Evolutionary conservation across 2,888 invertebrate genomes (phyloP), one percentile per base, ranked within the genome.

Genomic region (Opisthograptis luteolata): DNA sequence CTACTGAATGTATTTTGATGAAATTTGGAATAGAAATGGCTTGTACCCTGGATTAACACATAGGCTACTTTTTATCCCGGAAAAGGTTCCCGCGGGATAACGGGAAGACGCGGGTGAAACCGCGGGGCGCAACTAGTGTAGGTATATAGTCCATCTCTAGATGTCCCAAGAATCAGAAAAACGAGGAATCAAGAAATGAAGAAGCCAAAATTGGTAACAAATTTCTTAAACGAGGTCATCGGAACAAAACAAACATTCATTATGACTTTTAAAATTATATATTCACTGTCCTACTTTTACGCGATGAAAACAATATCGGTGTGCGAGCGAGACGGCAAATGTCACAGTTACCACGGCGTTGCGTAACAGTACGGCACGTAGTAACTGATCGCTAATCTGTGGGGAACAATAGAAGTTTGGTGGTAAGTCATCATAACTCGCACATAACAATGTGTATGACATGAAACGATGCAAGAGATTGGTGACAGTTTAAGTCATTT

Each of bases 281-380:
- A 40, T 39, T 31, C 37, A 10, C 17, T 35, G 50, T 40, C 44
- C 48, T 32, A 48, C 53, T 46, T 52, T 13, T n/a, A n/a, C n/a
- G 8, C 12, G 31, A 14, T 10, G 13, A 22, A 40, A 30, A 44
- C 42, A 50, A 53, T 50, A 40, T 30, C 13, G 28, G 1, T 45
- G 40, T 44, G 34, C 10, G 60, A 64, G 48, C 15, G 49, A 45
- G 59, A 59, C 37, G 55, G 55, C 55, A 60, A 34, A 42, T 61
- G 74, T 64, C 68, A 73, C 62, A 70, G 70, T 76, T 79, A 66
- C 79, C 79, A 79, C 76, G 76, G 19, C 31, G 39, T 77, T 75
- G 56, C 74, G 51, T 64, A 73, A 79, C 51, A 47, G 58, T 66
- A 65, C 40, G 46, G 55, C 55, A 62, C 61, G 34, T 43, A 48